phyloP scores from a whole-genome alignment of 2,888 invertebrate species.

The Belgica antarctica region DNA sequence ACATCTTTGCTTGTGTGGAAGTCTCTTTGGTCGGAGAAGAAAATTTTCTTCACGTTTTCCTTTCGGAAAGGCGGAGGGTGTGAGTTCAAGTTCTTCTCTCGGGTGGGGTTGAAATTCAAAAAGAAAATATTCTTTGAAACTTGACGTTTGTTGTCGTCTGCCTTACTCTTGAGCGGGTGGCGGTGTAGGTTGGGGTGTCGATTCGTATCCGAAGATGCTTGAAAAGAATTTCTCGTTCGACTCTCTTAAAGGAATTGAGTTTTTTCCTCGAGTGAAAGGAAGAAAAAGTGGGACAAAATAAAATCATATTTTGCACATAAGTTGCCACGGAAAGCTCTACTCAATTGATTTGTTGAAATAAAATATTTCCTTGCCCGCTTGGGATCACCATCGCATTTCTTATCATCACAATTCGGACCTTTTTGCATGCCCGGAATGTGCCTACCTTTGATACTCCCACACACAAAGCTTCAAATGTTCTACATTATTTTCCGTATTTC shows the following conservation, averaged over 20 bases:
- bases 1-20: conserved; percentile 14
- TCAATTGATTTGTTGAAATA: no score
- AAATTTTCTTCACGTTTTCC: neutral
- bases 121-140: conserved; percentile 27
- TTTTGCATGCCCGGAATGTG: no score
- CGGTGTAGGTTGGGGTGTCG: neutral
- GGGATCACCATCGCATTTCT: no score
- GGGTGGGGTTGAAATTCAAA: neutral
- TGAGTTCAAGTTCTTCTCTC: neutral
- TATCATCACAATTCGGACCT: no score
- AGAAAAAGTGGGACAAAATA: neutral
- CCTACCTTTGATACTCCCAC: no score
- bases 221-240: neutral
- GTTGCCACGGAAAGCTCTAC: no score
- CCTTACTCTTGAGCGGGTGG: neutral
- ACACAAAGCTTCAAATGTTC: no score
- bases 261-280: neutral
- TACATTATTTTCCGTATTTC: neutral
- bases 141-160: conserved; percentile 38
- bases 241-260: conserved; percentile 11
- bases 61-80: neutral
- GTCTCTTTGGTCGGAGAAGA: neutral
- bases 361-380: no score
- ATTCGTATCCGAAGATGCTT: neutral
- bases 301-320: neutral